A percentile compares a stretch with the other conserved stretches of the same genome.
phyloP scores from a whole-genome alignment of 2,888 invertebrate genomes.

The Parthenolecanium corni region DNA sequence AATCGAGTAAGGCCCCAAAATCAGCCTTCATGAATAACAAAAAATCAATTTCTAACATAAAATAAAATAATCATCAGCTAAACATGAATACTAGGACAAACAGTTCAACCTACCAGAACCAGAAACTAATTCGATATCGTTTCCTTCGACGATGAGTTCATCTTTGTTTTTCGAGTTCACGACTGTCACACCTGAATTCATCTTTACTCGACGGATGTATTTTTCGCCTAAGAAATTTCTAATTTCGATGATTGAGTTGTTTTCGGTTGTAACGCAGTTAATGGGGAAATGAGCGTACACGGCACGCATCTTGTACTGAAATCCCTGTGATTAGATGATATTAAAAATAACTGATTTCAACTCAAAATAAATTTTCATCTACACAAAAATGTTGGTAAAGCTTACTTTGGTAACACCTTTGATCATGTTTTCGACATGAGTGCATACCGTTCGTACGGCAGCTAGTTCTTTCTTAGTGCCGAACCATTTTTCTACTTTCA shows the following conservation, averaged over 20 bases:
- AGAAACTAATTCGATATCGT: slow-evolving; percentile 91
- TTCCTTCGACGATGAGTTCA: slow-evolving; percentile 93
- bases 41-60: too few relatives aligned
- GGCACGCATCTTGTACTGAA: slow-evolving; percentile 97
- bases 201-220: slow-evolving; percentile 84
- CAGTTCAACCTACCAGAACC: slow-evolving; percentile 70
- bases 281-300: slow-evolving; percentile 99
- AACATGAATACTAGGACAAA: too few relatives aligned
- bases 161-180: slow-evolving; percentile 93
- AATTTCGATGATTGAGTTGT: slow-evolving; percentile 82
- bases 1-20: too few relatives aligned
- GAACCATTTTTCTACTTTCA: slow-evolving; percentile 96
- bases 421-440: slow-evolving; percentile 98
- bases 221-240: slow-evolving; percentile 99
- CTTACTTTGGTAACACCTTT: slow-evolving; percentile 62
- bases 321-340: slow-evolving; percentile 55
- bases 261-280: slow-evolving; percentile 89
- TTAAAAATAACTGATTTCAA: too few relatives aligned
- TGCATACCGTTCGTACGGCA: slow-evolving; percentile 95
- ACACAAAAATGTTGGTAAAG: too few relatives aligned
- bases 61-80: too few relatives aligned
- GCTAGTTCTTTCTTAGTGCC: slow-evolving; percentile 96
- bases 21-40: too few relatives aligned
- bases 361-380: too few relatives aligned
- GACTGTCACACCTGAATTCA: slow-evolving; percentile 91